These are phyloP conservation scores for Rhamphomyia laevipes DNA, from an alignment of 2,888 invertebrate genomes.

Conservation along the genomic window DNA sequence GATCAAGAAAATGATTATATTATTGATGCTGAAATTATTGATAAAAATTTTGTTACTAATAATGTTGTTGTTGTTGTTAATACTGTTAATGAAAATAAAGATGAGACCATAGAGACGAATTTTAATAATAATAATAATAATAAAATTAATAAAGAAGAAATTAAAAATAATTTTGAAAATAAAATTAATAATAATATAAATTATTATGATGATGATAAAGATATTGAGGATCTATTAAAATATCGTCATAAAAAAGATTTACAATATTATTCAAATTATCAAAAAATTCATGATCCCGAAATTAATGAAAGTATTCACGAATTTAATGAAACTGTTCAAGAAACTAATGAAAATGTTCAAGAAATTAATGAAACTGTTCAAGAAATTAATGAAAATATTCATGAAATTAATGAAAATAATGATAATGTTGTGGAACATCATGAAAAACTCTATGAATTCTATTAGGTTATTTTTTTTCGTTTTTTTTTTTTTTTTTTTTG, in stretches of 20 bases:
- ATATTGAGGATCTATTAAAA: constrained; percentile 1
- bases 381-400: too few relatives aligned
- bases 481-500: too few relatives aligned
- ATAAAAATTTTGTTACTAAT: neutral
- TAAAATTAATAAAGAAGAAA: neutral
- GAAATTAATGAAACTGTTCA: too few relatives aligned
- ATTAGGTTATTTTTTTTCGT: too few relatives aligned
- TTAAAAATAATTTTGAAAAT: neutral
- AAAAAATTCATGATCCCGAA: too few relatives aligned
- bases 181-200: neutral
- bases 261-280: too few relatives aligned
- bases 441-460: too few relatives aligned
- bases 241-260: constrained; percentile 1
- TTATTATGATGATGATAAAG: constrained; percentile 1
- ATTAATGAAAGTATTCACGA: too few relatives aligned
- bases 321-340: too few relatives aligned
- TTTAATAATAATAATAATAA: neutral
- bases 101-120: neutral
- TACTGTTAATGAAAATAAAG: neutral
- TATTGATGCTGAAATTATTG: neutral
- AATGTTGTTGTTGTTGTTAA: neutral
- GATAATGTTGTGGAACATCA: too few relatives aligned
- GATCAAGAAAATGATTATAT: neutral
- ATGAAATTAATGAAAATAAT: too few relatives aligned
- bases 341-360: too few relatives aligned